Evolutionary conservation across 2,888 invertebrate species (phyloP), one percentile per base, ranked within the genome.

Genomic region (Eupeodes luniger): DNA sequence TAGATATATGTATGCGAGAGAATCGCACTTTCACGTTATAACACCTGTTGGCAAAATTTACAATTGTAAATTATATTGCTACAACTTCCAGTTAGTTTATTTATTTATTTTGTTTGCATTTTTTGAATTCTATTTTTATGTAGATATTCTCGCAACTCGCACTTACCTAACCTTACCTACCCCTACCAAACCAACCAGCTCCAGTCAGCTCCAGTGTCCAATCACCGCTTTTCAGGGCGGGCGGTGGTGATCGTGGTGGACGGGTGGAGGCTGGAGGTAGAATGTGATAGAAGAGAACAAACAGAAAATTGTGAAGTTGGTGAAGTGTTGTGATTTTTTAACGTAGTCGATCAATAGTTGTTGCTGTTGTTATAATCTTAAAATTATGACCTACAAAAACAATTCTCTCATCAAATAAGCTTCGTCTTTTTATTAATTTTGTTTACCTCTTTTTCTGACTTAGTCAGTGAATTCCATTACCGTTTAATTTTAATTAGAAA

Each of bases 41-140:
- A 81, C 81, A 81, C 85, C 85, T 85, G 76, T 72, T 85, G 70
- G 85, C 70, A 75, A 72, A 27, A 70, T 76, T 85, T 81, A 85
- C 85, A 85, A 85, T 76, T 76, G 34, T 59, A 76, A 72, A 81
- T 85, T 85, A 59, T 62, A 72, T 85, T 85, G 64, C 76, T 85
- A 81, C 77, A 59, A 81, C 59, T 81, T 85, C 77, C 85, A 81
- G 81, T 81, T 84, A 62, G 36, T 53, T 49, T 66, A 66, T 14
- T 47, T 61, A 61, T 40, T 61, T 61, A 40, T 51, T 70, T 70
- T 51, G 36, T 77, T 69, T 84, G 67, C 74, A 75, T 80, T 80
- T 75, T 53, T 84, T 69, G 62, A 75, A 75, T 84, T 84, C 80
- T 84, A 79, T 79, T 53, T 53, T 74, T 69, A 79, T 69, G 27